Evolutionary conservation across 1,140 invertebrate species (phyloP).

Genomic region (Liolophura sinensis): DNA sequence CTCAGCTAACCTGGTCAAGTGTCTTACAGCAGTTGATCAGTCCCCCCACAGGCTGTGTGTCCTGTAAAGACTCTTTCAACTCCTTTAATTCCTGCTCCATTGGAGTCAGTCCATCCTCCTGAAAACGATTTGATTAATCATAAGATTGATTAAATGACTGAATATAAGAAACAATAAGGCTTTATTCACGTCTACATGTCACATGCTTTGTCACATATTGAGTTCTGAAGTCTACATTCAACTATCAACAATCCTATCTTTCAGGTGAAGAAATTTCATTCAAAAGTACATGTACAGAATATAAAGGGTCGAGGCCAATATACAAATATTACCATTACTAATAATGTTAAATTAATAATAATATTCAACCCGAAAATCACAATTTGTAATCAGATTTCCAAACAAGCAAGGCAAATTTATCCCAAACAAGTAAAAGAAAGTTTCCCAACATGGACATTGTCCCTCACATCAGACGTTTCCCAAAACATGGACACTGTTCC

Average conservation of each 20-base stretch:
- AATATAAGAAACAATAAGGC: too few species aligned
- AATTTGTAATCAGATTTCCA: not conserved
- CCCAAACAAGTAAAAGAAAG: not conserved
- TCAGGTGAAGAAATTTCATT: too few species aligned
- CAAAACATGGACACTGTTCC: too few species aligned
- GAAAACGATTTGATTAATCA: not conserved
- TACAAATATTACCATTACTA: not conserved
- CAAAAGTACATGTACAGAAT: too few species aligned
- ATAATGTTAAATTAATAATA: too few species aligned
- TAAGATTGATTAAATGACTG: too few species aligned
- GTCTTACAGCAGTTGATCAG: slow-evolving; percentile 93
- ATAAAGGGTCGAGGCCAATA: not conserved
- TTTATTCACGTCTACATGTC: too few species aligned
- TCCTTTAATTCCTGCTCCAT: slow-evolving; percentile 66
- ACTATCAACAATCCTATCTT: too few species aligned
- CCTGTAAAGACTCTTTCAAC: slow-evolving; percentile 78
- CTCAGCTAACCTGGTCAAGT: slow-evolving; percentile 76
- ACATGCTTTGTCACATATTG: too few species aligned
- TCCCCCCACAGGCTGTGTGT: slow-evolving; percentile 87
- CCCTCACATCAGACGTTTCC: too few species aligned
- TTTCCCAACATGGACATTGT: too few species aligned
- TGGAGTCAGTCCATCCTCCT: slow-evolving; percentile 47
- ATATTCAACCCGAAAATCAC: not conserved
- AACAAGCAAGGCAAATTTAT: not conserved
- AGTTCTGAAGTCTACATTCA: too few species aligned